phyloP scores from a whole-genome alignment of 2,113 vertebrate species.

The Oplegnathus fasciatus region DNA sequence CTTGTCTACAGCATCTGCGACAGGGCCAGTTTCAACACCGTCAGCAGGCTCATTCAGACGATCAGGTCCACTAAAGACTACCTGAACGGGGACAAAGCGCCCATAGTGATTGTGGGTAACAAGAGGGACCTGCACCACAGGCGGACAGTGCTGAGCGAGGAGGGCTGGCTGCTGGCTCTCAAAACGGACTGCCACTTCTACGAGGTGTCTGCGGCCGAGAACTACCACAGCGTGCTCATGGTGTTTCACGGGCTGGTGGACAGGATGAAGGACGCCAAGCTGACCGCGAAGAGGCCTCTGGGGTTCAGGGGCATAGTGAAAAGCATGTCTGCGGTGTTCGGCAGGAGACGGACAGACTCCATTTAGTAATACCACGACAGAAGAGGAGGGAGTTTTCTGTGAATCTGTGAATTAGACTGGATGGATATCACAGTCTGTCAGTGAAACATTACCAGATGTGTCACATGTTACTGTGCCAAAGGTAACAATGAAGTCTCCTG shows the following conservation, averaged over 20 bases:
- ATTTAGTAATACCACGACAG: conserved; percentile 73
- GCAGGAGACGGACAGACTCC: conserved; percentile 88
- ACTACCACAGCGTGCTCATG: conserved; percentile 88
- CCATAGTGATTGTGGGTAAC: conserved; percentile 90
- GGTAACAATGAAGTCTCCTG: neutral
- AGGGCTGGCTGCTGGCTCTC: conserved; percentile 88
- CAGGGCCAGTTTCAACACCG: conserved; percentile 88
- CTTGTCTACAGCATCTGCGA: conserved; percentile 93
- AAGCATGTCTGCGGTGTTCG: conserved; percentile 89
- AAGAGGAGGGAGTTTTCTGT: neutral
- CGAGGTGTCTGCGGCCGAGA: conserved; percentile 89
- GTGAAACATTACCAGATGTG: neutral
- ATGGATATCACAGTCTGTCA: conserved; percentile 8
- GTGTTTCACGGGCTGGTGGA: conserved; percentile 88
- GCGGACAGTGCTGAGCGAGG: conserved; percentile 87
- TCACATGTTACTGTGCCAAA: neutral
- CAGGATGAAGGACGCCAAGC: conserved; percentile 84
- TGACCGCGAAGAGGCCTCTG: conserved; percentile 82
- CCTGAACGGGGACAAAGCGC: conserved; percentile 82
- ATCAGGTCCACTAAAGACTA: conserved; percentile 87
- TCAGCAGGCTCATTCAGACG: conserved; percentile 84
- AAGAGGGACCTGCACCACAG: conserved; percentile 88
- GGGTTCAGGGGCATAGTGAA: conserved; percentile 89
- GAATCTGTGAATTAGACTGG: neutral
- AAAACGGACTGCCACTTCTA: conserved; percentile 89